phyloP scores from a whole-genome alignment of 64 coral and sea anemone species.

The Montipora sp. region DNA sequence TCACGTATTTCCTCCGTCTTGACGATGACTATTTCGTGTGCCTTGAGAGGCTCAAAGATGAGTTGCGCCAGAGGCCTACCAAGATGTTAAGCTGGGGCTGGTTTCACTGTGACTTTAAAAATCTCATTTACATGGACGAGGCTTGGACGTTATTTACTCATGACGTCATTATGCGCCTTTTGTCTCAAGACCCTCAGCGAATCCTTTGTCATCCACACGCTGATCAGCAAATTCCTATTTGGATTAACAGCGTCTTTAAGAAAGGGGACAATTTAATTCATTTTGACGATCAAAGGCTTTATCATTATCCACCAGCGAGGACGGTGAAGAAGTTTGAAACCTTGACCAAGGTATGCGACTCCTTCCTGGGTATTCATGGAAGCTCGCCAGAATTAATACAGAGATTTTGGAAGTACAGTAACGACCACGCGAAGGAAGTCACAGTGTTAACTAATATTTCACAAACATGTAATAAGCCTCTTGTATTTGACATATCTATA shows the following conservation, averaged over 20 bases:
- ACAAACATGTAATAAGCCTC: not conserved
- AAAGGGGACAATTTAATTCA: not conserved
- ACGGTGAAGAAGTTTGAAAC: not conserved
- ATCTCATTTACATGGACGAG: conserved; percentile 61
- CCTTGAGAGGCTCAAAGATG: conserved; percentile 37
- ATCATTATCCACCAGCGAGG: conserved; percentile 29
- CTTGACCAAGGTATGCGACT: conserved; percentile 10
- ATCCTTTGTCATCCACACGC: conserved; percentile 63
- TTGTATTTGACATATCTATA: conserved; percentile 37
- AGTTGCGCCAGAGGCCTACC: conserved; percentile 37
- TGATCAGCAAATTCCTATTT: conserved; percentile 63
- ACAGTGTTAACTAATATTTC: not conserved
- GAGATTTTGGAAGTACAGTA: conserved; percentile 14
- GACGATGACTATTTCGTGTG: conserved; percentile 72
- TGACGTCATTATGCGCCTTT: conserved; percentile 47
- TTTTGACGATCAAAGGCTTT: conserved; percentile 41
- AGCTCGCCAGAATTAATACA: conserved; percentile 20
- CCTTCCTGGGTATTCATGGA: conserved; percentile 50
- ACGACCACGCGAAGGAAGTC: conserved; percentile 2
- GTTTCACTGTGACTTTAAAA: conserved; percentile 10
- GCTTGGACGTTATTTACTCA: conserved; percentile 57
- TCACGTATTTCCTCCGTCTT: conserved; percentile 46
- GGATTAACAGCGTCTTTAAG: conserved; percentile 20
- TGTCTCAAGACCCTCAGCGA: conserved; percentile 13
- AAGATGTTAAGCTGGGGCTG: conserved; percentile 35